A percentile compares a stretch with the other conserved stretches of the same genome.
Evolutionary conservation across 2,888 invertebrate genomes (phyloP).

Genomic region (Terebella lapidaria): DNA sequence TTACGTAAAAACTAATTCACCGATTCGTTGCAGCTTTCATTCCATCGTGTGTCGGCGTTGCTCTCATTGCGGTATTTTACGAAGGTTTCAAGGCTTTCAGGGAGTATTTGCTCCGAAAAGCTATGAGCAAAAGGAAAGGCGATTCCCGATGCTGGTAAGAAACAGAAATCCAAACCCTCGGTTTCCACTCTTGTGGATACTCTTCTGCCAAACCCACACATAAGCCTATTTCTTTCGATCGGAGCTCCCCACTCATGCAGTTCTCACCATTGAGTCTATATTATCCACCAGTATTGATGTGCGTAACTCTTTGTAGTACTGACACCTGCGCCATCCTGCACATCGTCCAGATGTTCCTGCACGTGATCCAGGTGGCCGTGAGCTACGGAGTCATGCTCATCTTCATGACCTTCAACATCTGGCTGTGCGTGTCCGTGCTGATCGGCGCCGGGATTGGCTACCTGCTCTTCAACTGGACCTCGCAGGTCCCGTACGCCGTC

Average conservation of each 20-base stretch:
- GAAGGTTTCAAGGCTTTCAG: background rate
- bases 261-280: too few species aligned
- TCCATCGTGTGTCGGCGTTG: background rate
- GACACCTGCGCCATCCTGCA: background rate
- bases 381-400: conserved; percentile 4
- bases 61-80: background rate
- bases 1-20: too few species aligned
- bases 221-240: too few species aligned
- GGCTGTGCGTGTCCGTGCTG: conserved; percentile 1
- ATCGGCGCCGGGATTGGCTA: conserved; percentile 3
- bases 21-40: background rate
- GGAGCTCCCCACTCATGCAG: too few species aligned
- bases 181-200: too few species aligned
- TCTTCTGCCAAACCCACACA: too few species aligned
- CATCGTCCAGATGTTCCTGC: background rate
- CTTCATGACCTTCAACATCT: conserved; percentile 8
- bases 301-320: too few species aligned
- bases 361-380: conserved; percentile 3
- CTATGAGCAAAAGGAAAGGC: background rate
- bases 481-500: too few species aligned
- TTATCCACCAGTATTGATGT: too few species aligned
- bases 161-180: too few species aligned
- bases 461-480: conserved; percentile 1
- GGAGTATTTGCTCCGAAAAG: background rate
- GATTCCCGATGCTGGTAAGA: background rate